Base-by-base conservation (phyloP, 1,140 invertebrate genomes). In the Pseudomyrmex gracilis region DNA sequence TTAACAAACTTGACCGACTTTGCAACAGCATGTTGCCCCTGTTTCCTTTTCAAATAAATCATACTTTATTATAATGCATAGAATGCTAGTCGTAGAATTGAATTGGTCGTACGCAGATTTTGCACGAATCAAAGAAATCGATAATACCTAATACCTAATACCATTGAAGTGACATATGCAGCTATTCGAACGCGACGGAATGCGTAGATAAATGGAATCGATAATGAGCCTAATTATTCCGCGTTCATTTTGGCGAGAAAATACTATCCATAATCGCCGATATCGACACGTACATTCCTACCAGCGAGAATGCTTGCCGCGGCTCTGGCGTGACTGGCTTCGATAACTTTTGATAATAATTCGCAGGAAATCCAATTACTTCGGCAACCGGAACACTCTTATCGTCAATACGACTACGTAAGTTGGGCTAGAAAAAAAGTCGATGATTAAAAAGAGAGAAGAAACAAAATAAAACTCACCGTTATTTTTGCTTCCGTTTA, bases 281-380 rank as follows among this genome's bases (percentile, higher is more conserved):
- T 83, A 83, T 86, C 53, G 61, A 13, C 70, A 63, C 53, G 60
- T 70, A 71, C 60, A 77, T 51, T 85, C 64, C 64, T 70, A 17
- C 53, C 20, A 66, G 45, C 17, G 22, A 43, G 49, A 76, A 71
- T 66, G 20, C 47, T 58, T 13, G 20, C 45, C 7, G 51, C 70
- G 34, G 73, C 67, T 77, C 60, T 24, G 45, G 60, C 45, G 34
- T 55, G 63, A 55, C 66, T 73, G 86, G n/a, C 70, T 77, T 71
- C 53, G 85, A 77, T 87, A 86, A 86, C 71, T 67, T 67, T 45
- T 10, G 34, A 53, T 71, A 80, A 80, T 80, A 80, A 80, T 80
- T 71, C 45, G 76, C 55, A 66, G 64, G 74, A 86, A 86, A 87
- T 87, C 67, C 85, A 77, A 86, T 87, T 87, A 83, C 2, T 47